Percentiles rank a stretch among this genome's conserved stretches.
Conservation (phyloP, 2,797 vertebrate species). For the Pitangus sulphuratus region DNA sequence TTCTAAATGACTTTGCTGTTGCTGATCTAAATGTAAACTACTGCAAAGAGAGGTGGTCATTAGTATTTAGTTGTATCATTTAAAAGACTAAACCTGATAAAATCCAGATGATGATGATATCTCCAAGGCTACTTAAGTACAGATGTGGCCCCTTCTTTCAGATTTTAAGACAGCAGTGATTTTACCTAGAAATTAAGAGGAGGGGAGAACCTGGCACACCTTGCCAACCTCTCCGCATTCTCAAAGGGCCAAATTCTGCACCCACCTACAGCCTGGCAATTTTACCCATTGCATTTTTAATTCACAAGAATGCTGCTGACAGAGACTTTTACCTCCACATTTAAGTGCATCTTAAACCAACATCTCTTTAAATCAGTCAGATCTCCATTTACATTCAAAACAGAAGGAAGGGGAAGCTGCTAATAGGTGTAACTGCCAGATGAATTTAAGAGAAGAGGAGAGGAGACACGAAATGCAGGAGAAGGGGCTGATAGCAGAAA, state of each 20-base stretch:
- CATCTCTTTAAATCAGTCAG: not conserved
- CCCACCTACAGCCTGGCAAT: not conserved
- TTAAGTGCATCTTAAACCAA: not conserved
- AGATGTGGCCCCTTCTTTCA: constrained; percentile 27
- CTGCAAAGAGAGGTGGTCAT: constrained; percentile 25
- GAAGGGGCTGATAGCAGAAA: not conserved
- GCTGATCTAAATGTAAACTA: constrained; percentile 22
- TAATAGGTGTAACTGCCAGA: not conserved
- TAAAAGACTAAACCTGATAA: constrained; percentile 45
- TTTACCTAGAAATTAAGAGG: not conserved
- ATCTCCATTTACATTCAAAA: constrained; percentile 37
- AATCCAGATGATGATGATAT: not conserved
- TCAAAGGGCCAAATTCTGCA: not conserved
- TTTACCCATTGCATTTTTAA: not conserved
- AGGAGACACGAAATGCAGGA: not conserved
- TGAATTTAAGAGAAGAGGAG: not conserved
- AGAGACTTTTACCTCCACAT: not conserved
- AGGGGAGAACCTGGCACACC: not conserved
- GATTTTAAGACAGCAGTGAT: not conserved
- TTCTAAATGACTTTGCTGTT: constrained; percentile 42
- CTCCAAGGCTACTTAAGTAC: constrained; percentile 19
- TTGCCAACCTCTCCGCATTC: not conserved
- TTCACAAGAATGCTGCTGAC: not conserved
- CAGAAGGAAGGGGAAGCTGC: constrained; percentile 16
- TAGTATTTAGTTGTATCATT: not conserved